A percentile compares a stretch with the other conserved stretches of the same genome.
Evolutionary conservation across 2,113 vertebrate genomes (phyloP).

Genomic region (Bufo bufo): DNA sequence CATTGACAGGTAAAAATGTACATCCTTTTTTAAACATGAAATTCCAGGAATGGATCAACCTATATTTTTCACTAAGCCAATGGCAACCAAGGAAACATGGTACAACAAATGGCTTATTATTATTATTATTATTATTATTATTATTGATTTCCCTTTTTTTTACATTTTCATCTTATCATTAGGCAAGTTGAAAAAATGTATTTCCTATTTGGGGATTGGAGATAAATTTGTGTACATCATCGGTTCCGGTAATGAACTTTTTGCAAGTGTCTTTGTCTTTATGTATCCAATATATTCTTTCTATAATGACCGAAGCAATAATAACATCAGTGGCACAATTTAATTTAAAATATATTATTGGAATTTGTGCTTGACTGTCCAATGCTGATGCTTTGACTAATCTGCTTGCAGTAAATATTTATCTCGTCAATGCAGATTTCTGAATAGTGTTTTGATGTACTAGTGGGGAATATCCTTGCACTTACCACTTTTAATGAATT

Average conservation of each 20-base stretch:
- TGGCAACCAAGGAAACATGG: slow-evolving; percentile 44
- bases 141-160: not conserved
- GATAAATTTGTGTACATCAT: not conserved
- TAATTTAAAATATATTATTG: not conserved
- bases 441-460: not conserved
- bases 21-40: not conserved
- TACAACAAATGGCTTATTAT: not conserved
- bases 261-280: not conserved
- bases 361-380: not conserved
- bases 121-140: not conserved
- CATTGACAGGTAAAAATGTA: not conserved
- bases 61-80: slow-evolving; percentile 47
- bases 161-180: not conserved
- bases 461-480: not conserved
- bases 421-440: not conserved
- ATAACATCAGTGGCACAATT: slow-evolving; percentile 32
- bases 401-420: not conserved
- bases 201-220: not conserved
- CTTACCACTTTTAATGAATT: not conserved
- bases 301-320: slow-evolving; percentile 45
- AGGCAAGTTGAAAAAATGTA: not conserved
- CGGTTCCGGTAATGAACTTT: not conserved
- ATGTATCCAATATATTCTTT: not conserved
- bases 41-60: slow-evolving; percentile 3
- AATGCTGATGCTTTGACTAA: not conserved